Evolutionary conservation across 1,140 invertebrate species (phyloP), one percentile per base, ranked within the genome.

Genomic region (Anthonomus grandis): DNA sequence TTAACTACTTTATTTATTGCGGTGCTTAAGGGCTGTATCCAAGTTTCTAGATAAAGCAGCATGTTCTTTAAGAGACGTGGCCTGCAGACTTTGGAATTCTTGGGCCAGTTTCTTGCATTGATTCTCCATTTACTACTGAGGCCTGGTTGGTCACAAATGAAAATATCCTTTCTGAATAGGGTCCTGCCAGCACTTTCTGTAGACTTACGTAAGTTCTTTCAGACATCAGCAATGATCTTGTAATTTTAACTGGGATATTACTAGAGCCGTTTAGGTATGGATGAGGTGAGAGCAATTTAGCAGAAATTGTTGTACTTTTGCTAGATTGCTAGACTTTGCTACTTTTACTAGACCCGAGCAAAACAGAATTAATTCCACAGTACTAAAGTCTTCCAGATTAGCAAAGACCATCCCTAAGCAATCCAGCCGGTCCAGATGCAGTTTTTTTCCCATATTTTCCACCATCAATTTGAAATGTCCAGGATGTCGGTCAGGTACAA

Each of bases 61-160:
- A 13, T 64, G 67, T 31, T 69, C 65, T 53, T 67, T 69, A 4
- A 66, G 23, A 2, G 64, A 67, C 22, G 44, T 58, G 2, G 64
- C 34, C 53, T 69, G 64, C 2, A 66, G 17, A 3, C 53, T 50
- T n/a, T 51, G 22, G 3, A 63, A 44, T 42, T 59, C 61, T 31
- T 58, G 57, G 18, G 36, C 55, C 4, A 59, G 47, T 15, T 37
- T 51, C 44, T 13, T 13, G 37, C 47, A 50, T 44, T 36, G 23
- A 15, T 12, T 44, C 23, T 57, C 46, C 24, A 57, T n/a, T 24
- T 57, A 39, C 6, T 47, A 21, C 53, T 56, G 31, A 1, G 22
- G 22, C 15, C 24, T 25, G 13, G 1, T 44, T 44, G 23, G n/a
- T 39, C 22, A 39, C 15, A 19, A n/a, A 46, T 19, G n/a, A 10